These are phyloP conservation scores for Ormyrus rosae DNA, from an alignment of 2,888 invertebrate species.

Conservation along the genomic window DNA sequence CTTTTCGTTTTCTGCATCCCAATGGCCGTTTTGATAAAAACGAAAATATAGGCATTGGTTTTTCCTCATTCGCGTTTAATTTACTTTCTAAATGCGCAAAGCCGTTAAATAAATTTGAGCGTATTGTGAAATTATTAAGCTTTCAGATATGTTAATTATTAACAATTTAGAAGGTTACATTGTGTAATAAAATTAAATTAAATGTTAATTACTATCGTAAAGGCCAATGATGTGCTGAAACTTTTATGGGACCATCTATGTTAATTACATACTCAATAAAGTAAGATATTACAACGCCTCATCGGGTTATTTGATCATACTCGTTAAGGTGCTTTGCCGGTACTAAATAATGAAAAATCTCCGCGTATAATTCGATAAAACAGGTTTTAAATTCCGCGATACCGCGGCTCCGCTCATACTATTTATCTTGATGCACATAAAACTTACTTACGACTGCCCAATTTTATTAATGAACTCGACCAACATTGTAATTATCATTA, in stretches of 20 bases:
- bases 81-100: no score
- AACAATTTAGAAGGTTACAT: not conserved
- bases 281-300: constrained; percentile 41
- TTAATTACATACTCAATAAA: constrained; percentile 41
- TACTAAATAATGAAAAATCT: constrained; percentile 39
- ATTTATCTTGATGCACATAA: no score
- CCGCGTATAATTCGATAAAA: not conserved
- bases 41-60: no score
- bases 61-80: no score
- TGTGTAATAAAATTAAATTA: constrained; percentile 7
- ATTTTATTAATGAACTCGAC: constrained; percentile 6
- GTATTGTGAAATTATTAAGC: no score
- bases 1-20: no score
- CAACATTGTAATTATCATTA: not conserved
- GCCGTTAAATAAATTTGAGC: no score
- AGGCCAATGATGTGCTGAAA: not conserved
- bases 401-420: not conserved
- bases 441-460: no score
- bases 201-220: constrained; percentile 7
- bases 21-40: no score
- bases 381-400: no score
- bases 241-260: not conserved
- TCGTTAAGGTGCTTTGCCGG: constrained; percentile 7
- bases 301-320: constrained; percentile 8
- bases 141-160: not conserved